Evolutionary conservation across 2,113 vertebrate species (phyloP), one percentile per base, ranked within the genome.

Genomic region (Apistogramma diplotaenia): DNA sequence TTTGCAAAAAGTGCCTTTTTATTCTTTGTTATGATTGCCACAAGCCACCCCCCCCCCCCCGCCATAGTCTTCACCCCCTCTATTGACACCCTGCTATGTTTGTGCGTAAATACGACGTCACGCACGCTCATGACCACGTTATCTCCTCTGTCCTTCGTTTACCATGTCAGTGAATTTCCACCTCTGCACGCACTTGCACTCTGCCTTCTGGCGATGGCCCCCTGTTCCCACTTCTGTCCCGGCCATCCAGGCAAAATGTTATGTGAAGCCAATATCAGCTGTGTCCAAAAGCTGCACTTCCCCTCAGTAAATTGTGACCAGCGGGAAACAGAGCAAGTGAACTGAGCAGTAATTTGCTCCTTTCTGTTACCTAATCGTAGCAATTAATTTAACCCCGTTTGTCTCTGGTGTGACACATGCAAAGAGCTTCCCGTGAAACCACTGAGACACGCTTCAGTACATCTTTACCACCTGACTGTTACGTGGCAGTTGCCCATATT

Each of bases 111-210:
- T 78, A 54, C 51, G 19, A 87, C 53, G 83, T 91, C 89, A 91
- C 18, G 62, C 62, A 76, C 67, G 19, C 33, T 31, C 55, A 70
- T 74, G 83, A 61, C 74, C 61, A 60, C 49, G 81, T 77, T 81
- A 25, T 88, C 65, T 87, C 76, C 79, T 19, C 81, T 85, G 89
- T 53, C 89, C 89, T 91, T 84, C 86, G 84, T 89, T 85, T 85
- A 87, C 55, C 80, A 55, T 40, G 81, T 79, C 89, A 78, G 89
- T 90, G 83, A 89, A 90, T 94, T 92, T 94, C 89, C 89, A 92
- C 81, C 84, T 84, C 74, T 78, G 61, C 23, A 9, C 74, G 54
- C 37, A 25, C 43, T 70, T 61, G 58, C 59, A 51, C 79, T 54
- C 65, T 74, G 78, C 89, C 87, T 87, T 65, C 77, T 59, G 56